Percentiles rank a stretch among this genome's conserved stretches.
Conservation (phyloP, 2,888 invertebrate species). For the Eupithecia subfuscata region DNA sequence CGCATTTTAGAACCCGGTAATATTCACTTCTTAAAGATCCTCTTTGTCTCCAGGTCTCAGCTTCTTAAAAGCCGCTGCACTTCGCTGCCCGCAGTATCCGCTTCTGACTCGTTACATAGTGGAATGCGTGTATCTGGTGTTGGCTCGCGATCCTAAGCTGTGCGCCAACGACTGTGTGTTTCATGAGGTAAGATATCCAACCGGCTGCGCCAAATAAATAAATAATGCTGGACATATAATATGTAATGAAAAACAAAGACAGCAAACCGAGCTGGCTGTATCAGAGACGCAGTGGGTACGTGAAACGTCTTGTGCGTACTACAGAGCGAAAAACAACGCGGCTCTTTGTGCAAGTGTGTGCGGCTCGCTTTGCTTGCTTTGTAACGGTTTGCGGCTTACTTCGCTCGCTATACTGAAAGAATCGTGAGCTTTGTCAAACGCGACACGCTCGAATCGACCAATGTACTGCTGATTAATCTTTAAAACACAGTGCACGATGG, state of each 20-base stretch:
- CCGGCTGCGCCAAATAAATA: conserved; percentile 26
- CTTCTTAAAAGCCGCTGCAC: conserved; percentile 64
- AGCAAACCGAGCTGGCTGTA: neutral
- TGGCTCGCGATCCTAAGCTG: conserved; percentile 35
- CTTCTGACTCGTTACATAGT: conserved; percentile 67
- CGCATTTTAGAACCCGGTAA: too few species aligned
- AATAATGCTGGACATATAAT: too few species aligned
- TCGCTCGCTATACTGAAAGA: too few species aligned
- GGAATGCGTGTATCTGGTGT: conserved; percentile 53
- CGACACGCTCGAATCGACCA: too few species aligned
- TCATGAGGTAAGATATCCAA: conserved; percentile 61
- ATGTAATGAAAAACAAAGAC: neutral
- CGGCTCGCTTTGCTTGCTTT: neutral
- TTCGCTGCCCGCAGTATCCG: conserved; percentile 63
- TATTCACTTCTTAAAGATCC: too few species aligned
- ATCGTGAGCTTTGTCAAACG: too few species aligned
- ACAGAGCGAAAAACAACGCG: neutral
- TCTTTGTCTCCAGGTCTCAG: conserved; percentile 58
- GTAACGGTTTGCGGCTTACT: neutral
- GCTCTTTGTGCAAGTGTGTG: neutral
- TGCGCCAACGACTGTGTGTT: conserved; percentile 53
- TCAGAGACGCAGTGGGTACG: neutral
- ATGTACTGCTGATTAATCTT: too few species aligned
- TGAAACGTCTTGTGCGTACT: neutral
- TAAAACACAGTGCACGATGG: too few species aligned